These are phyloP conservation scores for Cantharis lateralis DNA, from an alignment of 2,888 invertebrate species.

Conservation along the genomic window DNA sequence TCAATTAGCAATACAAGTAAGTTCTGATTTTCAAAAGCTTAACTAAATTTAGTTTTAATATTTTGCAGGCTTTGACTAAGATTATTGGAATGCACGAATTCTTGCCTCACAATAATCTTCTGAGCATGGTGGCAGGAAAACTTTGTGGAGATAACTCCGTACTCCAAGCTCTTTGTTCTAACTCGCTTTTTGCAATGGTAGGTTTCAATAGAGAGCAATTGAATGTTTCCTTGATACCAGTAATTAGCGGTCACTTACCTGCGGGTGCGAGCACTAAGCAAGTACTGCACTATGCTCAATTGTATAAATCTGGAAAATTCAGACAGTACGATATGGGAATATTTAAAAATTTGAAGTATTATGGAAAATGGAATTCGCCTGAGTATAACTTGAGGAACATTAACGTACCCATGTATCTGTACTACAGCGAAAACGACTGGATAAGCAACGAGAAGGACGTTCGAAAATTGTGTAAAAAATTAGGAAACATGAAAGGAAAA, in stretches of 20 bases:
- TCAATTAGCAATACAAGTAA: no score
- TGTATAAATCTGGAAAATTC: slow-evolving; percentile 31
- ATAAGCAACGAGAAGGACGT: slow-evolving; percentile 57
- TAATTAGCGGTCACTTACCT: background rate
- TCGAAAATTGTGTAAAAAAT: slow-evolving; percentile 50
- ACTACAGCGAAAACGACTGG: slow-evolving; percentile 56
- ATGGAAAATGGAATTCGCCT: slow-evolving; percentile 47
- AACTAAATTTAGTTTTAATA: background rate
- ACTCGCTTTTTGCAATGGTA: slow-evolving; percentile 45
- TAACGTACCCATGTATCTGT: slow-evolving; percentile 52
- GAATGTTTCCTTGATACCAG: slow-evolving; percentile 34
- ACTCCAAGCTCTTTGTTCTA: slow-evolving; percentile 42
- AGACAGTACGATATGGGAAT: slow-evolving; percentile 37
- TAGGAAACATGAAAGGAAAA: slow-evolving; percentile 58
- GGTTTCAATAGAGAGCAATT: slow-evolving; percentile 48
- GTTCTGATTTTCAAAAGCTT: no score
- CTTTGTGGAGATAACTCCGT: slow-evolving; percentile 53
- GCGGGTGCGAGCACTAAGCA: background rate
- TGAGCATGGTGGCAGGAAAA: slow-evolving; percentile 58
- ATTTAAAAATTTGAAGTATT: slow-evolving; percentile 34
- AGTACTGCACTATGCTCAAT: background rate
- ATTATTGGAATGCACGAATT: slow-evolving; percentile 61
- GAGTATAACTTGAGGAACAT: slow-evolving; percentile 50
- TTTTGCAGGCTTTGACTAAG: background rate
- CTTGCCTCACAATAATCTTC: slow-evolving; percentile 61